Base-by-base conservation (phyloP, 2,797 vertebrate species). In the Aeoliscus strigatus region DNA sequence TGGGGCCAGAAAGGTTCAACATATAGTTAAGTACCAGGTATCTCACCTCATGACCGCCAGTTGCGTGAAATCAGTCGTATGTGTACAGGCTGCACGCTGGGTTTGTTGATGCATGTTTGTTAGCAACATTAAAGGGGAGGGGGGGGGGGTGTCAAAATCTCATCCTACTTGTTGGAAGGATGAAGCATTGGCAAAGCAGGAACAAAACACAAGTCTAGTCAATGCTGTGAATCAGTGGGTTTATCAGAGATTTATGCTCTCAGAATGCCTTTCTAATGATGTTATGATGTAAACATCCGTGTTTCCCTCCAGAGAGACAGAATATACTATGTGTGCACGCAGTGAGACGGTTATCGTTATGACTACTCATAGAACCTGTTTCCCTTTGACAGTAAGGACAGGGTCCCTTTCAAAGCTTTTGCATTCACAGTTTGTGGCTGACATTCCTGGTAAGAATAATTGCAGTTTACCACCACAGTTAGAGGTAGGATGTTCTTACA, bases 11-110 rank as follows among this genome's bases (percentile, higher is more conserved):
- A 24, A 36, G 31, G 42, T 52, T 51, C 32, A 38, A 54, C 29
- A 28, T 14, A 39, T 39, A 26, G 55, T 25, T 32, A 57, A 54
- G 18, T 17, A 45, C 39, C 24, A 51, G 43, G 27, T 50, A 50
- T 55, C 31, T 69, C 52, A 58, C 44, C 71, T 78, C 66, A 76
- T 57, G 52, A 75, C 57, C 14, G 21, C 77, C 38, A 64, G 51
- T 56, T 35, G 43, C 38, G 33, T 51, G 35, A 11, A 13, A 49
- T 51, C 33, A 42, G 13, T 36, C 43, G 12, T 27, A 29, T 33
- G 30, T 44, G 27, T 17, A 18, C 15, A 10, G 21, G 45, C 45
- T 58, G 13, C 29, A 49, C 45, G 34, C 57, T 66, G 40, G 72
- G 62, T n/a, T n/a, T n/a, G n/a, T n/a, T n/a, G n/a, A n/a, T n/a